These are phyloP conservation scores for Platyscapa corneri DNA, from an alignment of 1,140 invertebrate genomes.

Conservation along the genomic window DNA sequence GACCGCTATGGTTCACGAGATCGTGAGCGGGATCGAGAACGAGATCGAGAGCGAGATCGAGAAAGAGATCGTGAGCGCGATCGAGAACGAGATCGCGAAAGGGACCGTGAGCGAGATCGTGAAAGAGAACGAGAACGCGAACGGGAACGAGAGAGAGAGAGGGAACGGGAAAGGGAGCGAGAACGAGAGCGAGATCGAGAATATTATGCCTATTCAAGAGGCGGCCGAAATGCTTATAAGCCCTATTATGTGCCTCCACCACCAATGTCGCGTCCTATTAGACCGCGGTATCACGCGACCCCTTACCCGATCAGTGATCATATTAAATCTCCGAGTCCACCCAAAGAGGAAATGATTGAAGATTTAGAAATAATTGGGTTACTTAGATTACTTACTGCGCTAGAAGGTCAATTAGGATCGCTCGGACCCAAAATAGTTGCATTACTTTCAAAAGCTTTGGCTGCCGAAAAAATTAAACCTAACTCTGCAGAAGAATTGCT, in stretches of 20 bases:
- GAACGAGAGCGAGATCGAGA: conserved; percentile 40
- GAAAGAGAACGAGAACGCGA: conserved; percentile 49
- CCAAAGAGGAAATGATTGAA: conserved; percentile 64
- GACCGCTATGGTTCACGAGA: conserved; percentile 58
- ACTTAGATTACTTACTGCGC: conserved; percentile 82
- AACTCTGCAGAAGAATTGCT: conserved; percentile 85
- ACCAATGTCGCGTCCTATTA: conserved; percentile 55
- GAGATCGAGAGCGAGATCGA: conserved; percentile 41
- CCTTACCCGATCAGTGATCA: conserved; percentile 65
- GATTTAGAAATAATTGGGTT: conserved; percentile 78
- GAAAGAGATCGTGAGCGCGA: conserved; percentile 39
- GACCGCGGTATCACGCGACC: conserved; percentile 65
- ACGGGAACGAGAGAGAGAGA: conserved; percentile 31
- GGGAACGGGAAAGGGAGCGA: conserved; percentile 31
- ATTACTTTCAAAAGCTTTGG: conserved; percentile 82
- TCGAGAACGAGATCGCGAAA: conserved; percentile 39
- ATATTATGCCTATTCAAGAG: conserved; percentile 61
- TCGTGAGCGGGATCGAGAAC: conserved; percentile 37
- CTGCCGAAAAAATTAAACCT: conserved; percentile 82
- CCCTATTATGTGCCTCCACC: conserved; percentile 48
- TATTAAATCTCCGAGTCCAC: conserved; percentile 62
- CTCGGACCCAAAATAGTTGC: conserved; percentile 85
- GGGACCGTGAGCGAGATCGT: conserved; percentile 39
- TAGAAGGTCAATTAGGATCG: conserved; percentile 87
- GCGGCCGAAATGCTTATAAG: conserved; percentile 47